Percentiles rank a stretch among this genome's conserved stretches.
phyloP scores from a whole-genome alignment of 2,888 invertebrate genomes.

The Nomada fucata region DNA sequence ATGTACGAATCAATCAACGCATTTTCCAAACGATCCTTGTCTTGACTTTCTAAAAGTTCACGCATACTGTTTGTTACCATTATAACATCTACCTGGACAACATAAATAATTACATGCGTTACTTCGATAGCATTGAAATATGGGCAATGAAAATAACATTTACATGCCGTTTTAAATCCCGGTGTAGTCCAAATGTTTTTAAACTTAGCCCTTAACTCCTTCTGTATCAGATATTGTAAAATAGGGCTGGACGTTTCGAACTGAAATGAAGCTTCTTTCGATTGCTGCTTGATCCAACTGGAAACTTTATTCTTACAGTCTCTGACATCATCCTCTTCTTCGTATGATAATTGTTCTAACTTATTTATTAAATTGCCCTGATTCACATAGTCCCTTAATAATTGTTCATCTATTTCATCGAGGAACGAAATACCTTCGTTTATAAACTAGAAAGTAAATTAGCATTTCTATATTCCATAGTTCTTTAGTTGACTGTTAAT shows the following conservation, averaged over 20 bases:
- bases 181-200: constrained; percentile 83
- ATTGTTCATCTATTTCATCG: constrained; percentile 85
- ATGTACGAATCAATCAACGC: constrained; percentile 85
- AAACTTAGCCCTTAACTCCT: constrained; percentile 86
- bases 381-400: constrained; percentile 81
- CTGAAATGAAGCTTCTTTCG: constrained; percentile 75
- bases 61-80: constrained; percentile 79
- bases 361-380: constrained; percentile 76
- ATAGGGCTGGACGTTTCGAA: constrained; percentile 84
- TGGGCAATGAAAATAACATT: background rate
- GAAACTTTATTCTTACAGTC: constrained; percentile 78
- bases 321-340: constrained; percentile 79
- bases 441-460: constrained; percentile 86
- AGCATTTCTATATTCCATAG: background rate
- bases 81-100: constrained; percentile 79
- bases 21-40: constrained; percentile 84
- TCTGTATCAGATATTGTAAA: constrained; percentile 87
- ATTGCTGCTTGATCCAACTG: constrained; percentile 79
- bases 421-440: constrained; percentile 89
- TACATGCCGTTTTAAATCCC: constrained; percentile 67
- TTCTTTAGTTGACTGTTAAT: no score
- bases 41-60: constrained; percentile 72
- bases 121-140: background rate
- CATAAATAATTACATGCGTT: background rate
- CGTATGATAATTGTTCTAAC: constrained; percentile 67